Percentiles rank a stretch among this genome's conserved stretches.
phyloP scores from a whole-genome alignment of 2,888 invertebrate species.

The Agrochola macilenta region DNA sequence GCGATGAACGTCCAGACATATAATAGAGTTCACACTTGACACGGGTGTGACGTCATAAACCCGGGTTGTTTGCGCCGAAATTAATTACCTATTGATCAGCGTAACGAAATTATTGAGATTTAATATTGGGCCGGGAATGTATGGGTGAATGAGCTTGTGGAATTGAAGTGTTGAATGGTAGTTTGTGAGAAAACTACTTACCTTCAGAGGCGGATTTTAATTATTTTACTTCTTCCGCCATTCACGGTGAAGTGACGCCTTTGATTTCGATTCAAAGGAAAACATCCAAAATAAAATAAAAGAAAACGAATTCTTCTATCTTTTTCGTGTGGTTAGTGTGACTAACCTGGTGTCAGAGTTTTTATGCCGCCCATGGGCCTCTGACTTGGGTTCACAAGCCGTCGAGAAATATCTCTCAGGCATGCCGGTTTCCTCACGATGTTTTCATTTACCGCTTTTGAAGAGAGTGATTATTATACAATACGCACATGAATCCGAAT shows the following conservation, averaged over 20 bases:
- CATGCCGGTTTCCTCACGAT: too few relatives aligned
- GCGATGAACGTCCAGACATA: conserved; percentile 66
- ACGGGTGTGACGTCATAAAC: conserved; percentile 69
- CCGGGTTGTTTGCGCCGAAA: conserved; percentile 58
- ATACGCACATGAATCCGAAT: too few relatives aligned
- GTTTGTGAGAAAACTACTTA: not conserved
- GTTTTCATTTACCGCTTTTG: too few relatives aligned
- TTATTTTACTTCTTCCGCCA: not conserved
- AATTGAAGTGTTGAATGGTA: conserved; percentile 18
- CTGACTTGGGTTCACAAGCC: too few relatives aligned
- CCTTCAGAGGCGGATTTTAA: not conserved
- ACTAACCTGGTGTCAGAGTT: too few relatives aligned
- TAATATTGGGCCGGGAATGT: conserved; percentile 24
- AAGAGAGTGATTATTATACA: too few relatives aligned
- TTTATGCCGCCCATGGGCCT: too few relatives aligned
- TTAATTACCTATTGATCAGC: conserved; percentile 63
- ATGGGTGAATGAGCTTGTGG: conserved; percentile 20
- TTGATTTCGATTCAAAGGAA: too few relatives aligned
- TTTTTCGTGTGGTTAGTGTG: too few relatives aligned
- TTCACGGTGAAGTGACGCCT: not conserved
- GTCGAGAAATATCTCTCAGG: too few relatives aligned
- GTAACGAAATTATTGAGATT: conserved; percentile 62
- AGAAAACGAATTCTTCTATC: too few relatives aligned
- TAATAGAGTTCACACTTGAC: conserved; percentile 68
- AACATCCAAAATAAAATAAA: not conserved